Base-by-base conservation (phyloP, 64 coral and sea anemone species). In the Actinia tenebrosa region DNA sequence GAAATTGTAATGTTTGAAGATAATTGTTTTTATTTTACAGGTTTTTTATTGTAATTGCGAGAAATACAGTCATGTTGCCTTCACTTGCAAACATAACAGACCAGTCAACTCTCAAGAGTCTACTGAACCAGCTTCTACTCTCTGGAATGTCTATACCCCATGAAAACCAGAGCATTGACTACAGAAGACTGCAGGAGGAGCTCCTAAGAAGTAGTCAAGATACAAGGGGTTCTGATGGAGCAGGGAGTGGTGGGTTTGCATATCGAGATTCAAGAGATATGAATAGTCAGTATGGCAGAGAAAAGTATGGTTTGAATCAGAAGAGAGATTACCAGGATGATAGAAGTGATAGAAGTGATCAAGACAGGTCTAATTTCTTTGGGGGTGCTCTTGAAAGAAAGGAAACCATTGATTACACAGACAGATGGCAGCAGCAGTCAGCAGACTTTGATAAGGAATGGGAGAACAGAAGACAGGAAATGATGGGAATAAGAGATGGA, bases 91-190 rank as follows among this genome's bases (percentile, higher is more conserved):
- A 27, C 69, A 75, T 75, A 42, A 27, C 69, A n/a, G 69, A 75
- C 26, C 69, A 11, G 26, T 26, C 69, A 15, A 75, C 69, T 30
- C 69, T 75, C 26, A 75, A 75, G 25, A 42, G 11, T 42, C 69
- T 75, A 1, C 20, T 75, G 14, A 75, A 42, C 25, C 69, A 75
- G 3, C 27, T 75, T 42, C 69, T 75, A 16, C 13, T 42, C 11
- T 75, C 69, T 75, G 69, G 69, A 7, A 75, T 75, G 69, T 37
- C 69, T 13, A 13, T 75, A 14, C 69, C 69, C 13, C 69, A 30
- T 10, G 69, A 75, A 75, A 75, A 75, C 69, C 69, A 75, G 69
- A 75, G 8, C 25, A 30, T 75, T 75, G 69, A 75, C 25, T 75
- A 75, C 10, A 75, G 25, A 42, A 26, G 26, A 75, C 69, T 75